Percentiles rank a stretch among this genome's conserved stretches.
These are phyloP conservation scores for Tetragonula carbonaria DNA, from an alignment of 2,888 invertebrate genomes.

Conservation along the genomic window DNA sequence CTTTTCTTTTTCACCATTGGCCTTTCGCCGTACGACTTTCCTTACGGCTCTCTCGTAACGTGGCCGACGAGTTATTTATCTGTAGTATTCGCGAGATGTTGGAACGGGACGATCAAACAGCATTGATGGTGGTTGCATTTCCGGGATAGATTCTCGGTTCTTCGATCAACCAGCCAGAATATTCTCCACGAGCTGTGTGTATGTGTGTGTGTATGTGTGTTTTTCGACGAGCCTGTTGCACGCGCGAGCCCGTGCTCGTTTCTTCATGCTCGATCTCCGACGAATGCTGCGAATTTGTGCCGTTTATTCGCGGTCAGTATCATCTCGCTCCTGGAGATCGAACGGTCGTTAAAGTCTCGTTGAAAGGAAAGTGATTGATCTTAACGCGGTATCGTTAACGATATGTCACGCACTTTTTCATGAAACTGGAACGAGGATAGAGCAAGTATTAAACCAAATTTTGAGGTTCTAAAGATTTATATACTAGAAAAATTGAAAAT, in stretches of 20 bases:
- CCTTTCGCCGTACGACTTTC: too few relatives aligned
- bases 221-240: slow-evolving; percentile 1
- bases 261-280: not conserved
- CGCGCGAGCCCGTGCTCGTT: not conserved
- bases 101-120: slow-evolving; percentile 18
- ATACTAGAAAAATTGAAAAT: too few relatives aligned
- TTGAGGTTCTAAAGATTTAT: too few relatives aligned
- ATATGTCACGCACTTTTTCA: too few relatives aligned
- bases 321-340: not conserved
- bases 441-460: too few relatives aligned
- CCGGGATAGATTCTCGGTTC: slow-evolving; percentile 31
- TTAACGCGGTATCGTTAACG: not conserved
- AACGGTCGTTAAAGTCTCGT: not conserved
- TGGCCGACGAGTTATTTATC: not conserved
- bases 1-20: slow-evolving; percentile 10
- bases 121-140: slow-evolving; percentile 25
- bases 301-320: not conserved
- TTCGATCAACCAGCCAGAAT: not conserved
- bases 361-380: not conserved
- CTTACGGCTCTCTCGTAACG: too few relatives aligned
- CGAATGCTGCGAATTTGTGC: not conserved
- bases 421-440: too few relatives aligned
- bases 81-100: slow-evolving; percentile 1
- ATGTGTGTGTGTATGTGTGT: too few relatives aligned
- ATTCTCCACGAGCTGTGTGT: slow-evolving; percentile 19